Conservation (phyloP, 2,113 vertebrate genomes). For the Heterotilapia buettikoferi region DNA sequence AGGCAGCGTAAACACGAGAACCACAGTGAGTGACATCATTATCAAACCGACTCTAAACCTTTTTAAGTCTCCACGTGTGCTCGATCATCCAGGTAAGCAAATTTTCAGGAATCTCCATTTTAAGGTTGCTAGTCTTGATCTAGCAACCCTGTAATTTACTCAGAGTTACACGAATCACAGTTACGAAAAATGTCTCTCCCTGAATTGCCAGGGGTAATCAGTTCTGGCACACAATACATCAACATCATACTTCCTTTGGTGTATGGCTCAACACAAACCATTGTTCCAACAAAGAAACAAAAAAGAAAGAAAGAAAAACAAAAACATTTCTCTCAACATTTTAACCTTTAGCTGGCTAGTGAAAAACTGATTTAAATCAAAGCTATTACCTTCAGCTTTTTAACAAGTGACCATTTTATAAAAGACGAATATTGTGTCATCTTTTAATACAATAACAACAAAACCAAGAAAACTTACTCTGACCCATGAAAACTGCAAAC, state of each 20-base stretch:
- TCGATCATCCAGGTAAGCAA: not conserved
- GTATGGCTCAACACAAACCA: not conserved
- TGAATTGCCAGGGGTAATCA: not conserved
- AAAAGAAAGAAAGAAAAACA: not conserved
- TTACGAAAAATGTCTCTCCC: not conserved
- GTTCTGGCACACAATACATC: not conserved
- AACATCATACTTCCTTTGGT: not conserved
- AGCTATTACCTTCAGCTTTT: not conserved
- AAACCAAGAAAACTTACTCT: not conserved
- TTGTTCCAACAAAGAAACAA: not conserved
- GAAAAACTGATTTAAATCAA: not conserved
- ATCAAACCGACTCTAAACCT: not conserved
- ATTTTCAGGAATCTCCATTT: not conserved
- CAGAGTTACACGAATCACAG: not conserved
- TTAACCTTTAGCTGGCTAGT: not conserved
- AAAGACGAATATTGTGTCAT: rapidly evolving
- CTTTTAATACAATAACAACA: not conserved
- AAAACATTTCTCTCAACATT: not conserved
- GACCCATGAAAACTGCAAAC: not conserved
- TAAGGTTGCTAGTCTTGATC: not conserved
- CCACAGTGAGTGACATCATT: not conserved
- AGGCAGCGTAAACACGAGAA: not conserved
- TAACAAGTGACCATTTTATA: not conserved
- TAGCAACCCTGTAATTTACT: not conserved
- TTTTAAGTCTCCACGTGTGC: not conserved